Percentiles rank a stretch among this genome's conserved stretches.
These are phyloP conservation scores for Cydia amplana DNA, from an alignment of 1,140 invertebrate genomes.

Conservation along the genomic window DNA sequence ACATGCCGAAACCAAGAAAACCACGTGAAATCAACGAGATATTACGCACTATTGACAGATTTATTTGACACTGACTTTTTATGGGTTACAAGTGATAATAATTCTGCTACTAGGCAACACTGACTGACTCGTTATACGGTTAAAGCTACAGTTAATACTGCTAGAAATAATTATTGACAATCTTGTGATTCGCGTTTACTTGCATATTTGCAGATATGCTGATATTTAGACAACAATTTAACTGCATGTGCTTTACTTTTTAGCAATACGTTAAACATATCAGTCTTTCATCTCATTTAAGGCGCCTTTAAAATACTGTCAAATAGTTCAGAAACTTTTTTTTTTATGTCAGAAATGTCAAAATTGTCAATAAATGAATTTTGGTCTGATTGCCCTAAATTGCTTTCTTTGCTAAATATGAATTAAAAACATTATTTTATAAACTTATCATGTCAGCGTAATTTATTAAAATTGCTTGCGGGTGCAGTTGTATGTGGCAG, in stretches of 20 bases:
- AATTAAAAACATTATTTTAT: not conserved
- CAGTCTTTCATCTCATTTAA: not conserved
- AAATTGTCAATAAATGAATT: not conserved
- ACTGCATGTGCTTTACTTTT: no score
- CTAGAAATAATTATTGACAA: not conserved
- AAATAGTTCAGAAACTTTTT: constrained; percentile 3
- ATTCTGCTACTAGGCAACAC: not conserved
- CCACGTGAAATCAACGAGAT: constrained; percentile 64
- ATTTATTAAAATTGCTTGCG: not conserved
- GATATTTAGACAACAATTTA: not conserved
- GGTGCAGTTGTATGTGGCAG: not conserved
- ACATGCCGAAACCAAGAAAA: constrained; percentile 57
- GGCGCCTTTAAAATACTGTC: not conserved
- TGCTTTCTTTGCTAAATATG: not conserved
- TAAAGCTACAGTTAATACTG: not conserved
- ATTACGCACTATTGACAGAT: constrained; percentile 37
- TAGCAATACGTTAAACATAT: not conserved
- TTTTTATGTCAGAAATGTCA: not conserved
- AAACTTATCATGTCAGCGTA: not conserved
- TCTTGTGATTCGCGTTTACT: not conserved
- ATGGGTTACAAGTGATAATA: not conserved
- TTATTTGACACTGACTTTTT: constrained; percentile 13
- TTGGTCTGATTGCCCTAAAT: not conserved
- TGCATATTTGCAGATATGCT: not conserved
- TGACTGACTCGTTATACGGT: not conserved